Percentiles rank a stretch among this genome's conserved stretches.
Conservation (phyloP, 1,140 invertebrate species). For the Microplitis mediator region DNA sequence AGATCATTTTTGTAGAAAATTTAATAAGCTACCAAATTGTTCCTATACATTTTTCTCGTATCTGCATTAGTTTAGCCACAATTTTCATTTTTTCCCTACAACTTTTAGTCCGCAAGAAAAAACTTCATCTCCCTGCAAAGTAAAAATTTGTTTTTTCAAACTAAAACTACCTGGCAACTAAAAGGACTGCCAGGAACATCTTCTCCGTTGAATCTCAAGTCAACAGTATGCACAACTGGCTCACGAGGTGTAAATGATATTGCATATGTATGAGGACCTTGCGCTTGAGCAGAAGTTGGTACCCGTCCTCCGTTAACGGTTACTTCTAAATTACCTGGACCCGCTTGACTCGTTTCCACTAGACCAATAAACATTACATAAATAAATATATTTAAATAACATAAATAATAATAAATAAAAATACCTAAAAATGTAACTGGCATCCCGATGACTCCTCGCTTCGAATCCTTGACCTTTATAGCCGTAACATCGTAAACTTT, state of each 20-base stretch:
- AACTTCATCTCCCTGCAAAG: neutral
- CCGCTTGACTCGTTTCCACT: constrained; percentile 97
- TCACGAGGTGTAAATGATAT: constrained; percentile 96
- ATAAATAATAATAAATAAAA: constrained; percentile 35
- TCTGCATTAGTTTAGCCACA: too few relatives aligned
- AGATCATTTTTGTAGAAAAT: too few relatives aligned
- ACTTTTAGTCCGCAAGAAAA: neutral
- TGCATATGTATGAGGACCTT: constrained; percentile 94
- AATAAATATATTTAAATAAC: constrained; percentile 7
- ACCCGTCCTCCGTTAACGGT: constrained; percentile 95
- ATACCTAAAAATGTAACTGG: constrained; percentile 93
- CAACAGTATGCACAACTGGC: constrained; percentile 86
- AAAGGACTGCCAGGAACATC: constrained; percentile 90
- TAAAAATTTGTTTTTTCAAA: constrained; percentile 4
- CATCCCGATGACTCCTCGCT: constrained; percentile 88
- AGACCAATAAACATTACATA: constrained; percentile 19
- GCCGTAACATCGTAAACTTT: constrained; percentile 95
- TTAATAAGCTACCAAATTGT: too few relatives aligned
- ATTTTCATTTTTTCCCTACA: too few relatives aligned
- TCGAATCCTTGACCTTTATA: constrained; percentile 92
- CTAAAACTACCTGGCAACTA: constrained; percentile 67
- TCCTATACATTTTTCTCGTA: too few relatives aligned
- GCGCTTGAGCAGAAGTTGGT: constrained; percentile 92
- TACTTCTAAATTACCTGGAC: constrained; percentile 95
- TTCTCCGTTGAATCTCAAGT: constrained; percentile 94